phyloP scores from a whole-genome alignment of 2,797 vertebrate genomes.

The Knipowitschia caucasica region DNA sequence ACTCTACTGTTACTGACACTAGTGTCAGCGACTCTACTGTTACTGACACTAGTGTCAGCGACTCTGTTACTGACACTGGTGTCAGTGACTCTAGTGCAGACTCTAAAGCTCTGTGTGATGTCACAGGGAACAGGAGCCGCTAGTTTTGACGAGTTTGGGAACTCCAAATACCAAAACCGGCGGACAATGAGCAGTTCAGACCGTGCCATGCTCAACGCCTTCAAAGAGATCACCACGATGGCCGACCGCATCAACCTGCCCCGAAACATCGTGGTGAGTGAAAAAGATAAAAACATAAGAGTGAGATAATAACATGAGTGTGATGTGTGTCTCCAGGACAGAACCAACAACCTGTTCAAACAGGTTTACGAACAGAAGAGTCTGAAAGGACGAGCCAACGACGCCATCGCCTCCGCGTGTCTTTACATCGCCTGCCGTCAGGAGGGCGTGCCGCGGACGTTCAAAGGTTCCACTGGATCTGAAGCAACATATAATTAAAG shows the following conservation, averaged over 20 bases:
- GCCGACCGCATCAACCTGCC: constrained; percentile 98
- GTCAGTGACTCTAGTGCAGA: too few relatives aligned
- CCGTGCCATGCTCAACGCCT: constrained; percentile 97
- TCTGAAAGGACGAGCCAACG: constrained; percentile 96
- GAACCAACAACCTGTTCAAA: constrained; percentile 99
- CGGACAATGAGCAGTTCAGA: constrained; percentile 98
- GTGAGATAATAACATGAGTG: not conserved
- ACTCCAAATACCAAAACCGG: constrained; percentile 97
- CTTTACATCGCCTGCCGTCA: constrained; percentile 99
- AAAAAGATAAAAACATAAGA: constrained; percentile 9
- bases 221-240: constrained; percentile 98
- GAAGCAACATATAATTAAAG: not conserved
- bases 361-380: constrained; percentile 99
- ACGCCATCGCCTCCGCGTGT: constrained; percentile 97
- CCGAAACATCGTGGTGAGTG: constrained; percentile 92
- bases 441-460: constrained; percentile 95
- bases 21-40: too few relatives aligned
- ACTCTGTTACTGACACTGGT: too few relatives aligned
- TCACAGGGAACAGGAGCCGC: constrained; percentile 92
- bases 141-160: constrained; percentile 98
- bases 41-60: too few relatives aligned
- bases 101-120: not conserved
- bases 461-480: constrained; percentile 83
- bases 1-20: too few relatives aligned
- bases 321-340: constrained; percentile 78